A percentile compares a stretch with the other conserved stretches of the same genome.
Conservation (phyloP, 2,888 invertebrate genomes). For the Lithophane semibrunnea region DNA sequence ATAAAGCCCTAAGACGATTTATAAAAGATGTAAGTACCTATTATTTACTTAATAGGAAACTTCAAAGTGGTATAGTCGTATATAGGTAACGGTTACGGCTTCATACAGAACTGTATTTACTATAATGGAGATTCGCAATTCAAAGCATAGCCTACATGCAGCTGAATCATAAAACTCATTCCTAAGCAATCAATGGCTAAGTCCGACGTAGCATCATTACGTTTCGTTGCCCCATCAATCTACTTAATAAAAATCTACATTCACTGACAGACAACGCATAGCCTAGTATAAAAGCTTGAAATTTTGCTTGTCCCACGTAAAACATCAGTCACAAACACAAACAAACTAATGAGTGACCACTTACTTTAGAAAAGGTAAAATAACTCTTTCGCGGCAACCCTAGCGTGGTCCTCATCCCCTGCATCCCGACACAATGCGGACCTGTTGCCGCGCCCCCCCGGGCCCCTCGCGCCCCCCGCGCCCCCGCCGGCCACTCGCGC, state of each 20-base stretch:
- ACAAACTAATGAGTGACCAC: not conserved
- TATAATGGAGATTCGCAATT: slow-evolving; percentile 12
- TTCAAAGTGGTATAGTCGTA: not conserved
- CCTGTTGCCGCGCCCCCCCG: slow-evolving; percentile 79
- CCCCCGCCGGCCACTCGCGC: slow-evolving; percentile 73
- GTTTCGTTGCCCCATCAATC: not conserved
- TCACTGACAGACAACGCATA: too few relatives aligned
- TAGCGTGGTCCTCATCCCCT: slow-evolving; percentile 79
- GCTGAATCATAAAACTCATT: slow-evolving; percentile 36
- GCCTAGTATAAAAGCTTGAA: too few relatives aligned
- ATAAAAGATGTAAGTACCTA: too few relatives aligned
- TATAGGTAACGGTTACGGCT: not conserved
- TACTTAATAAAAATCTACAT: too few relatives aligned
- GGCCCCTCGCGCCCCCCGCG: slow-evolving; percentile 53
- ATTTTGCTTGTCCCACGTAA: not conserved
- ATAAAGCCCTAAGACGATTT: too few relatives aligned
- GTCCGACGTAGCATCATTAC: slow-evolving; percentile 5
- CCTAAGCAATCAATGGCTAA: slow-evolving; percentile 7
- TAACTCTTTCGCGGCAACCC: slow-evolving; percentile 72
- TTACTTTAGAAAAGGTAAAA: not conserved
- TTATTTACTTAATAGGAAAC: slow-evolving; percentile 1
- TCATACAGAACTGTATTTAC: not conserved
- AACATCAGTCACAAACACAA: not conserved
- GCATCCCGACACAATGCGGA: slow-evolving; percentile 87
- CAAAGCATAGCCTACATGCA: slow-evolving; percentile 13